phyloP scores from a whole-genome alignment of 1,140 invertebrate genomes.

The Eupeodes corollae region DNA sequence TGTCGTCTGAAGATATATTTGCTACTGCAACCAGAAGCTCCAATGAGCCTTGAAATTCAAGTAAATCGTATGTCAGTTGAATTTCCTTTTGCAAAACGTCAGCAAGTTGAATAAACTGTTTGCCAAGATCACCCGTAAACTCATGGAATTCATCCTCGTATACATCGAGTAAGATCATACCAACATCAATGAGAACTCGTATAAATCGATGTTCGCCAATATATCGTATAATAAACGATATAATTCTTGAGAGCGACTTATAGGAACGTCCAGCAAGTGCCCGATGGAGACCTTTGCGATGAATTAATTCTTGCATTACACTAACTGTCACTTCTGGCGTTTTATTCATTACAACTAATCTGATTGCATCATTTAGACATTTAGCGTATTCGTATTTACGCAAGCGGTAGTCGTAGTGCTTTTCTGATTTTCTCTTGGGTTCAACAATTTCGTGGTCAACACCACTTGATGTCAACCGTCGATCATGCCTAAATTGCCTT shows the following conservation, averaged over 20 bases:
- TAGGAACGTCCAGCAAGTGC: slow-evolving; percentile 59
- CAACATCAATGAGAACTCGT: slow-evolving; percentile 58
- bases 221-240: slow-evolving; percentile 67
- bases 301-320: slow-evolving; percentile 72
- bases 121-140: slow-evolving; percentile 45
- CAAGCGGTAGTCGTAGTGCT: slow-evolving; percentile 57
- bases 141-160: slow-evolving; percentile 50
- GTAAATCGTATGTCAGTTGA: slow-evolving; percentile 46
- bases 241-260: slow-evolving; percentile 50
- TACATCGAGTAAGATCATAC: slow-evolving; percentile 60
- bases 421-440: slow-evolving; percentile 37
- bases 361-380: slow-evolving; percentile 64
- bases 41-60: slow-evolving; percentile 56
- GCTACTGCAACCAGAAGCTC: slow-evolving; percentile 53
- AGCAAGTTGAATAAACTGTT: slow-evolving; percentile 48
- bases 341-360: slow-evolving; percentile 46
- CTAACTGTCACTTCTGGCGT: slow-evolving; percentile 66
- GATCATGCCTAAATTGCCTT: slow-evolving; percentile 33
- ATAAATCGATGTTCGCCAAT: slow-evolving; percentile 64
- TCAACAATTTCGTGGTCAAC: slow-evolving; percentile 45
- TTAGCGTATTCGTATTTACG: slow-evolving; percentile 72
- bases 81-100: slow-evolving; percentile 55
- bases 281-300: slow-evolving; percentile 56
- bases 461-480: slow-evolving; percentile 13
- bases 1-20: slow-evolving; percentile 16